These are phyloP conservation scores for Glareola pratincola DNA, from an alignment of 2,113 vertebrate genomes.

Conservation along the genomic window DNA sequence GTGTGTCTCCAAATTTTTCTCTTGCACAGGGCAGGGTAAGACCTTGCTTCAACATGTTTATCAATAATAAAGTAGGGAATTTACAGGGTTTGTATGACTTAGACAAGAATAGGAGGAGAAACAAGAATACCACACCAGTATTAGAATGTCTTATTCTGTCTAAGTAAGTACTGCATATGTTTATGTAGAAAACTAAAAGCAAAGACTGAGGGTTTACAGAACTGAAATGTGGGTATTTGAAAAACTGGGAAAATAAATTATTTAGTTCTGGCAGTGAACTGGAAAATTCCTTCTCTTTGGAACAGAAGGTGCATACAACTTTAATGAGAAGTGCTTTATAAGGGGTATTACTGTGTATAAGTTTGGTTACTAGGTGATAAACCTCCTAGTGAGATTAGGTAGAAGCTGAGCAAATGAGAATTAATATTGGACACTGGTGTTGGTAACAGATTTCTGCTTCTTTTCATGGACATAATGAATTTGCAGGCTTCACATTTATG, in stretches of 20 bases:
- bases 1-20: not conserved
- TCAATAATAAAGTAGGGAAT: not conserved
- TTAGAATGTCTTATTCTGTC: not conserved
- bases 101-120: not conserved
- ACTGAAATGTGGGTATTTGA: not conserved
- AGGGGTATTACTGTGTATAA: not conserved
- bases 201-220: not conserved
- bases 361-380: not conserved
- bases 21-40: not conserved
- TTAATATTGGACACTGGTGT: not conserved
- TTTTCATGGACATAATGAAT: not conserved
- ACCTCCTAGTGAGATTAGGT: not conserved
- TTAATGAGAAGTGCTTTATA: not conserved
- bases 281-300: not conserved
- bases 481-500: not conserved
- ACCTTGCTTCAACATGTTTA: not conserved
- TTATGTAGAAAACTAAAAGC: not conserved
- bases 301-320: not conserved
- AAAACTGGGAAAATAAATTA: not conserved
- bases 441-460: conserved; percentile 1
- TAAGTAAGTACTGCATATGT: not conserved
- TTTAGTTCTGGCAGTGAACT: not conserved
- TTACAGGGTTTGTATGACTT: not conserved
- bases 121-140: not conserved
- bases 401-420: not conserved